These are phyloP conservation scores for Notodonta ziczac DNA, from an alignment of 2,888 invertebrate species.

Conservation along the genomic window DNA sequence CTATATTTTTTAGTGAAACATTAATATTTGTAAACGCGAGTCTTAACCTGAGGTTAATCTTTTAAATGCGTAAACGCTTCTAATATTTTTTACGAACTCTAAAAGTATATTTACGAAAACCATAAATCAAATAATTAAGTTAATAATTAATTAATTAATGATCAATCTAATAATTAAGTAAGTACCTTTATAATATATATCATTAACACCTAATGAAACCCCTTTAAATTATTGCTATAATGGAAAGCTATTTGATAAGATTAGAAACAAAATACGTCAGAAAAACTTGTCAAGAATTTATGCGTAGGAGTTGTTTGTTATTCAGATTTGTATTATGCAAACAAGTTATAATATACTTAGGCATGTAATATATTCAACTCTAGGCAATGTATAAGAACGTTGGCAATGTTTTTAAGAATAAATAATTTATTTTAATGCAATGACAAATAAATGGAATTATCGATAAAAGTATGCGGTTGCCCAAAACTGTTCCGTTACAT, in stretches of 20 bases:
- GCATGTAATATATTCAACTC: background rate
- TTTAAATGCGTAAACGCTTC: no score
- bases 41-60: no score
- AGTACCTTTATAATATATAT: background rate
- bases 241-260: background rate
- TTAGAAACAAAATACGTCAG: background rate
- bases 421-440: background rate
- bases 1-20: no score
- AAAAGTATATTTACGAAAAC: no score
- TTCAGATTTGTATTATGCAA: conserved; percentile 7
- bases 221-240: background rate
- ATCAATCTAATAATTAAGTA: background rate
- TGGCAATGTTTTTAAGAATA: background rate
- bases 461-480: no score
- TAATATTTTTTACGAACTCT: no score
- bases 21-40: no score
- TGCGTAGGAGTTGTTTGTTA: conserved; percentile 6
- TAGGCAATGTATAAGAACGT: background rate
- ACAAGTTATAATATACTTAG: background rate
- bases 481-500: no score
- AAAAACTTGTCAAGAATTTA: conserved; percentile 6
- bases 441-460: no score
- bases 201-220: background rate
- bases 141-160: no score
- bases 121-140: background rate